Evolutionary conservation across 2,113 vertebrate species (phyloP).

Genomic region (Procavia capensis): DNA sequence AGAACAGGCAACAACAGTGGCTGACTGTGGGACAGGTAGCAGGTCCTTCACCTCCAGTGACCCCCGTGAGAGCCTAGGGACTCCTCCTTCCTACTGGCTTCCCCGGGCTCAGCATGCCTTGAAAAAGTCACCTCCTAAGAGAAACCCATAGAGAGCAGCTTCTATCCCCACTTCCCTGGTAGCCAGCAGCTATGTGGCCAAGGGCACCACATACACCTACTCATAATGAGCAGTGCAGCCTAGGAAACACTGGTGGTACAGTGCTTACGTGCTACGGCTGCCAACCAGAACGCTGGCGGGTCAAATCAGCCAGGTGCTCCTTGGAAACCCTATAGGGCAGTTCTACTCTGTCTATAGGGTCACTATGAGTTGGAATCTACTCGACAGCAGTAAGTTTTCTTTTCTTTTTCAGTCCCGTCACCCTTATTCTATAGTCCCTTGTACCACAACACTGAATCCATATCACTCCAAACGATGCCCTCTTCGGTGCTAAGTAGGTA

Average conservation of each 20-base stretch:
- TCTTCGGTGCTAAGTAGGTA: not conserved
- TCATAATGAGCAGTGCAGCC: not conserved
- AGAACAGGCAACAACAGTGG: not conserved
- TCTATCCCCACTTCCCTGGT: not conserved
- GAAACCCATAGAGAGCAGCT: not conserved
- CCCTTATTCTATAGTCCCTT: not conserved
- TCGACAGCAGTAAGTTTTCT: too few species aligned
- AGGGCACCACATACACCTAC: not conserved
- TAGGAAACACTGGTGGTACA: too few species aligned
- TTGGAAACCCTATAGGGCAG: too few species aligned
- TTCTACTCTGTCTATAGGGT: too few species aligned
- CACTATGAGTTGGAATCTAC: too few species aligned
- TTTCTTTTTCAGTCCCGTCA: too few species aligned
- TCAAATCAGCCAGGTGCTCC: too few species aligned
- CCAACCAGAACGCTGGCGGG: too few species aligned
- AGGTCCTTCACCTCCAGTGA: constrained; percentile 35
- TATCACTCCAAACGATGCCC: not conserved
- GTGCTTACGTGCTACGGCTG: too few species aligned
- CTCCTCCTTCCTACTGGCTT: not conserved
- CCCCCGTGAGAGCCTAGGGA: not conserved
- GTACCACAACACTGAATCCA: not conserved
- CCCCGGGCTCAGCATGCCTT: not conserved
- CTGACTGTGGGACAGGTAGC: not conserved
- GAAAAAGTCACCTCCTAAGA: constrained; percentile 6
- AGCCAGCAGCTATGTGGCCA: not conserved